Percentiles rank a stretch among this genome's conserved stretches.
phyloP scores from a whole-genome alignment of 2,888 invertebrate species.

The Asteroscopus sphinx region DNA sequence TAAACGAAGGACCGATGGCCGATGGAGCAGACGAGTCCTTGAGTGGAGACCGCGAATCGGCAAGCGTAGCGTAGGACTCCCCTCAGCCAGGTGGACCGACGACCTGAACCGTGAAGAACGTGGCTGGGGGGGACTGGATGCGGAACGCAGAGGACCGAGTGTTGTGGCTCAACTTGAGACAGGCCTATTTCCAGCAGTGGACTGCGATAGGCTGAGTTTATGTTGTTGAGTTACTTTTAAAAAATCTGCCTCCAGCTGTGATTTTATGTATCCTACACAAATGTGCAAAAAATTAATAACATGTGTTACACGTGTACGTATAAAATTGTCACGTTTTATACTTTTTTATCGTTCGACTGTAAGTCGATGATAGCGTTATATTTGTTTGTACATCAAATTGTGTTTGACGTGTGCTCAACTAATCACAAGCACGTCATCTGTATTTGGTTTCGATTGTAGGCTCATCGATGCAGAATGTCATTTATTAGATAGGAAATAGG shows the following conservation, averaged over 20 bases:
- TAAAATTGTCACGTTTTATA: background rate
- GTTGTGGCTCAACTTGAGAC: too few relatives aligned
- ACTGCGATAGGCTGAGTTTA: too few relatives aligned
- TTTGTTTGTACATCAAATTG: slow-evolving; percentile 2
- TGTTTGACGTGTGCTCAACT: background rate
- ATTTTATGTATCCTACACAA: background rate
- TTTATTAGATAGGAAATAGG: slow-evolving; percentile 29
- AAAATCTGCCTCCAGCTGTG: background rate
- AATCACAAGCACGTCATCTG: background rate
- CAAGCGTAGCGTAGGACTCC: too few relatives aligned
- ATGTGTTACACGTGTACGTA: background rate
- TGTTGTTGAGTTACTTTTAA: background rate
- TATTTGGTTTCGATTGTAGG: background rate
- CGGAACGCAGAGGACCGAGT: too few relatives aligned
- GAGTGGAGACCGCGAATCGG: too few relatives aligned
- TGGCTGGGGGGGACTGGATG: too few relatives aligned
- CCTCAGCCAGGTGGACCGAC: too few relatives aligned
- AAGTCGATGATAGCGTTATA: slow-evolving; percentile 1
- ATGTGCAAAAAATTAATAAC: background rate
- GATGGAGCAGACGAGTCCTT: too few relatives aligned
- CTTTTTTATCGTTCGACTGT: background rate
- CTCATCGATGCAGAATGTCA: slow-evolving; percentile 18
- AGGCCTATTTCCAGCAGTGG: too few relatives aligned
- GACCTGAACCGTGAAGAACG: too few relatives aligned
- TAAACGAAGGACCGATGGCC: too few relatives aligned